phyloP scores from a whole-genome alignment of 2,797 vertebrate species.

The Triplophysa yarkandensis region DNA sequence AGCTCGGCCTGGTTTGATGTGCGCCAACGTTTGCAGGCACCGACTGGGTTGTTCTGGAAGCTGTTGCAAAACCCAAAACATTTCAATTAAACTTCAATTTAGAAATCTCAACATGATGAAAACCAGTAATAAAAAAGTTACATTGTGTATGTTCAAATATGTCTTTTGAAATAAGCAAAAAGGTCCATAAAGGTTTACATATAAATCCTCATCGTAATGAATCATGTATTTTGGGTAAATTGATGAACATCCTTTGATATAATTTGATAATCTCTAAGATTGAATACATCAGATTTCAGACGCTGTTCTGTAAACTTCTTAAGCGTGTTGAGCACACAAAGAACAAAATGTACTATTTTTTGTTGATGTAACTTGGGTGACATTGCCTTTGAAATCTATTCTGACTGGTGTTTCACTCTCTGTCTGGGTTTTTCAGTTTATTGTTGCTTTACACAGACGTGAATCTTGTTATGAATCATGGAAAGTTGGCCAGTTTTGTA shows the following conservation, averaged over 20 bases:
- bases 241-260: neutral
- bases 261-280: conserved; percentile 12
- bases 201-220: neutral
- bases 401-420: conserved; percentile 48
- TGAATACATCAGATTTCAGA: conserved; percentile 23
- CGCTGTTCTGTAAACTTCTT: neutral
- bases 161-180: no score
- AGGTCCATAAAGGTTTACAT: neutral
- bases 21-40: conserved; percentile 54
- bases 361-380: conserved; percentile 55
- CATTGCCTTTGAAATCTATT: conserved; percentile 54
- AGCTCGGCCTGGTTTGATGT: conserved; percentile 34
- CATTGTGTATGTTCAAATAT: no score
- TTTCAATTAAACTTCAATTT: conserved; percentile 8
- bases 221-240: neutral
- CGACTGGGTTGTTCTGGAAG: conserved; percentile 55
- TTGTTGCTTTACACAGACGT: conserved; percentile 58
- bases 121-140: no score
- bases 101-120: no score
- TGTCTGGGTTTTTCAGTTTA: conserved; percentile 53
- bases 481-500: conserved; percentile 62
- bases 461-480: conserved; percentile 67
- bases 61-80: conserved; percentile 54
- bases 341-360: conserved; percentile 67
- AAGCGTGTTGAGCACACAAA: conserved; percentile 29